Evolutionary conservation across 2,797 vertebrate species (phyloP).

Genomic region (Tragopan temminckii): DNA sequence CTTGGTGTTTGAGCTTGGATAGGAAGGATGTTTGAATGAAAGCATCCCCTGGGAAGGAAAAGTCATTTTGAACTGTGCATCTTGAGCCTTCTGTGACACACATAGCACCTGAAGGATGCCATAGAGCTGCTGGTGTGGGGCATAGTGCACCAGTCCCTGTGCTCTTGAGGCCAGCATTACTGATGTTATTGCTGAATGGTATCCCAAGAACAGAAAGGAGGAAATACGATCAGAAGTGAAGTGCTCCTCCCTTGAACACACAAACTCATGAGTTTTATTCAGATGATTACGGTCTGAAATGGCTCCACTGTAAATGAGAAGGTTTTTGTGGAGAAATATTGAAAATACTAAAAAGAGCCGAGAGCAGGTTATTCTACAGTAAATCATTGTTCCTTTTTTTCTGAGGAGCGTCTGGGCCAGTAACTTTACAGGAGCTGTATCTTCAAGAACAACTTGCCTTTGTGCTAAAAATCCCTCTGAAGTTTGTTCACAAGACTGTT

Average conservation of each 20-base stretch:
- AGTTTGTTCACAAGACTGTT: neutral
- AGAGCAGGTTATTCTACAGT: neutral
- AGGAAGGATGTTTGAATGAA: neutral
- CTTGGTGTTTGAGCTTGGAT: accelerated
- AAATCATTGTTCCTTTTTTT: neutral
- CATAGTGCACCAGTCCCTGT: accelerated
- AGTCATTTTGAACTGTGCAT: neutral
- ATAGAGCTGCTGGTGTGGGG: accelerated
- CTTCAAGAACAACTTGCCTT: neutral
- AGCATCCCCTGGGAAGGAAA: neutral
- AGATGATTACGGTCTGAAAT: neutral
- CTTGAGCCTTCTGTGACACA: accelerated
- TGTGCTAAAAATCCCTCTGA: neutral
- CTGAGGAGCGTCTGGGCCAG: neutral
- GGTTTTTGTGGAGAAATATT: neutral
- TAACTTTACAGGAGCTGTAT: neutral
- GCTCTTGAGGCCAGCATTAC: neutral
- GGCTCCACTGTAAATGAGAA: neutral
- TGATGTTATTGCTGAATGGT: neutral
- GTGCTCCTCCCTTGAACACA: neutral
- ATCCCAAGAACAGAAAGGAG: neutral
- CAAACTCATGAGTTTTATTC: neutral
- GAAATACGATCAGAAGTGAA: neutral
- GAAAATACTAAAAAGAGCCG: neutral
- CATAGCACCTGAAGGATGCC: accelerated